A percentile compares a stretch with the other conserved stretches of the same genome.
Evolutionary conservation across 2,113 vertebrate genomes (phyloP).

Genomic region (Scartelaos histophorus): DNA sequence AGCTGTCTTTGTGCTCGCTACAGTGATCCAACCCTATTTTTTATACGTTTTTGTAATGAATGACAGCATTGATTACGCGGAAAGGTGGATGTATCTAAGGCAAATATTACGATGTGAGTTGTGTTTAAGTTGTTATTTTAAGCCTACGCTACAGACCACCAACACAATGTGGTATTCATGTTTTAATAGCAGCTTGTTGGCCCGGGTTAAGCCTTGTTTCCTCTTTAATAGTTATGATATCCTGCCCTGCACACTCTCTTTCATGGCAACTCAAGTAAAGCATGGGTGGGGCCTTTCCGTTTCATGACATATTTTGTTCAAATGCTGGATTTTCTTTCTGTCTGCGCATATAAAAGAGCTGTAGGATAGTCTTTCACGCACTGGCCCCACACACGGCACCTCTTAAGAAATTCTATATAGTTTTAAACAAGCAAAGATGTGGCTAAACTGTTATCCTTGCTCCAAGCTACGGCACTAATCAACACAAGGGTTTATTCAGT

Average conservation of each 20-base stretch:
- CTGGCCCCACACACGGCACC: conserved; percentile 57
- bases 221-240: conserved; percentile 77
- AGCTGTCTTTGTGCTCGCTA: conserved; percentile 57
- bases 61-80: conserved; percentile 47
- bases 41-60: conserved; percentile 43
- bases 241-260: conserved; percentile 70
- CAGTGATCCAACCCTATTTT: conserved; percentile 40
- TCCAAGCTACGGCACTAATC: conserved; percentile 20
- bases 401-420: conserved; percentile 63
- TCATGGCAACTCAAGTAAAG: conserved; percentile 75
- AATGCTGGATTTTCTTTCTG: conserved; percentile 77
- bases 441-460: conserved; percentile 38
- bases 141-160: conserved; percentile 69
- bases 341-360: conserved; percentile 65
- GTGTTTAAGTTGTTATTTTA: conserved; percentile 69
- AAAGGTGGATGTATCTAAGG: conserved; percentile 66
- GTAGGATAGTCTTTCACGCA: conserved; percentile 68
- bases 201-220: conserved; percentile 75
- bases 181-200: conserved; percentile 74
- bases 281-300: conserved; percentile 78
- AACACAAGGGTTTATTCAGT: conserved; percentile 37
- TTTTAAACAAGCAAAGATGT: conserved; percentile 38
- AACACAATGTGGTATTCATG: conserved; percentile 75
- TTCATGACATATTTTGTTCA: conserved; percentile 73
- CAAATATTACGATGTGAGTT: conserved; percentile 43